Percentiles rank a stretch among this genome's conserved stretches.
These are phyloP conservation scores for Lymantria monacha DNA, from an alignment of 2,888 invertebrate species.

Conservation along the genomic window DNA sequence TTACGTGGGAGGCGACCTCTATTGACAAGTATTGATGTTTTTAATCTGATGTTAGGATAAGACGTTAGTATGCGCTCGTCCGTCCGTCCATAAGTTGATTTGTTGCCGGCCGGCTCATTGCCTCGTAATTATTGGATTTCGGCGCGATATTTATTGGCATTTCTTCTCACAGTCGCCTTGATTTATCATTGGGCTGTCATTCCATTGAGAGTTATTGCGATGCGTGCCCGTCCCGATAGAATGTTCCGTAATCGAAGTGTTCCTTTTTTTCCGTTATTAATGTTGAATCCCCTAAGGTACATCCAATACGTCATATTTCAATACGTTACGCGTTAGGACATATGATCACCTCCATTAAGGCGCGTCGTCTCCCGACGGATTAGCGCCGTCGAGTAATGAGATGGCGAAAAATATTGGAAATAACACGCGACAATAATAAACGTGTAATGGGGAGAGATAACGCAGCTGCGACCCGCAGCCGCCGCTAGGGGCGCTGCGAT, in stretches of 20 bases:
- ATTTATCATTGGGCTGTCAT: slow-evolving; percentile 73
- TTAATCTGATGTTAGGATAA: slow-evolving; percentile 82
- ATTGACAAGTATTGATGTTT: slow-evolving; percentile 82
- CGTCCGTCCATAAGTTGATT: slow-evolving; percentile 71
- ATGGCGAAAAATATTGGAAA: slow-evolving; percentile 77
- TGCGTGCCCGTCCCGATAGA: slow-evolving; percentile 51
- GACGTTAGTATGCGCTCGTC: slow-evolving; percentile 76
- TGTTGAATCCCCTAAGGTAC: slow-evolving; percentile 63
- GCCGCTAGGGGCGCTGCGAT: slow-evolving; percentile 59
- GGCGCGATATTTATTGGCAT: slow-evolving; percentile 78
- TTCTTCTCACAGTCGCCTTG: slow-evolving; percentile 71
- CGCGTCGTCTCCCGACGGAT: slow-evolving; percentile 75
- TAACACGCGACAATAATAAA: slow-evolving; percentile 71
- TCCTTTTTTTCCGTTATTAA: slow-evolving; percentile 65
- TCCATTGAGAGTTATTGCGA: slow-evolving; percentile 60
- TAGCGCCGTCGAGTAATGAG: slow-evolving; percentile 77
- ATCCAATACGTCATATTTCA: slow-evolving; percentile 76
- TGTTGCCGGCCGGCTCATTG: slow-evolving; percentile 76
- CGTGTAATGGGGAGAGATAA: slow-evolving; percentile 50
- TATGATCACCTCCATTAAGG: slow-evolving; percentile 78
- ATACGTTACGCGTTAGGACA: slow-evolving; percentile 75
- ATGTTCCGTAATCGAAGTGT: slow-evolving; percentile 26
- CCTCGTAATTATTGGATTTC: slow-evolving; percentile 79
- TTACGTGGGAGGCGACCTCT: slow-evolving; percentile 80
- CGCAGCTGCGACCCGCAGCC: slow-evolving; percentile 56